Conservation (phyloP, 2,797 vertebrate species). For the Carapus acus region DNA sequence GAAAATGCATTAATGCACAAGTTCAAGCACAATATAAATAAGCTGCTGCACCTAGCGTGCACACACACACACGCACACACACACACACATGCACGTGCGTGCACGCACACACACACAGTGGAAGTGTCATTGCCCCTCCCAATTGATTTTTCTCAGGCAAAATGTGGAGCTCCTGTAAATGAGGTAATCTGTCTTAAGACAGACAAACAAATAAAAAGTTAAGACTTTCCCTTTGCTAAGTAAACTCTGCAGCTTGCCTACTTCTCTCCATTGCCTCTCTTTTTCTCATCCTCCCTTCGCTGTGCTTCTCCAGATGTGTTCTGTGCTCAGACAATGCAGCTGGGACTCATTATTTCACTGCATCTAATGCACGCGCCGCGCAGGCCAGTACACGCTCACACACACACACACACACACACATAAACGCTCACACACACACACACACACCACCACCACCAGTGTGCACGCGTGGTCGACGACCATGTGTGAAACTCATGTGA, state of each 20-base stretch:
- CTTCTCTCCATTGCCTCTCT: slow-evolving; percentile 24
- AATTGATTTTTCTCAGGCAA: slow-evolving; percentile 26
- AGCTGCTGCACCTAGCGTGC: neutral
- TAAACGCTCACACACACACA: slow-evolving; percentile 16
- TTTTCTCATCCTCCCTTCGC: slow-evolving; percentile 20
- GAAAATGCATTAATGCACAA: neutral
- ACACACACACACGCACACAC: slow-evolving; percentile 7
- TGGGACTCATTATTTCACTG: slow-evolving; percentile 62
- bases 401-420: slow-evolving; percentile 15
- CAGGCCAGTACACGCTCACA: slow-evolving; percentile 14
- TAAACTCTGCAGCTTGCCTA: slow-evolving; percentile 22
- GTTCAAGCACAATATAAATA: slow-evolving; percentile 8
- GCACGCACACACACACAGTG: neutral
- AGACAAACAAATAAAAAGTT: slow-evolving; percentile 27
- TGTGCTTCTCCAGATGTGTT: slow-evolving; percentile 64
- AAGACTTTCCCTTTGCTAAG: slow-evolving; percentile 34
- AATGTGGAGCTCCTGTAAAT: neutral
- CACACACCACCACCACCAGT: slow-evolving; percentile 11
- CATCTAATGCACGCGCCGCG: slow-evolving; percentile 9
- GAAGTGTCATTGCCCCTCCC: slow-evolving; percentile 2
- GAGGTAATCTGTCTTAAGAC: neutral
- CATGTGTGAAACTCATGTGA: slow-evolving; percentile 27
- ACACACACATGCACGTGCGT: slow-evolving; percentile 9
- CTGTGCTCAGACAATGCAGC: slow-evolving; percentile 60
- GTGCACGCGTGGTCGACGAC: slow-evolving; percentile 7